Evolutionary conservation across 2,113 vertebrate species (phyloP), one percentile per base, ranked within the genome.

Genomic region (Ctenomys sociabilis): DNA sequence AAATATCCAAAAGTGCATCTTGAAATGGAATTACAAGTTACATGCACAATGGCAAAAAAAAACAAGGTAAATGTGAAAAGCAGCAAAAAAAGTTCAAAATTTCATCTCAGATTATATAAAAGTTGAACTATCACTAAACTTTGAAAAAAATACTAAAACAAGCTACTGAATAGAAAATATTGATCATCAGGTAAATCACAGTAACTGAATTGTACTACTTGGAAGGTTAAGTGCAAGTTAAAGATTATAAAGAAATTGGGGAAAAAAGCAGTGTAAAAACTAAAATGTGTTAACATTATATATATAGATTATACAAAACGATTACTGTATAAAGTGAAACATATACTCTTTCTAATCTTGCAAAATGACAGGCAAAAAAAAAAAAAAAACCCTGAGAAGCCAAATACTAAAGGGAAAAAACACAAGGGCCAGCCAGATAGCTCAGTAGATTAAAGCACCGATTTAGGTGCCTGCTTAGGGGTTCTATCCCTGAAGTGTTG

Each of bases 1-100:
- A 81, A 95, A 85, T 72, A 93, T 93, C 88, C 86, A 82, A 77
- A 81, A 14, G 83, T 68, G 5, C 13, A n/a, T 54, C 30, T 72
- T 93, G 70, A 96, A 94, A 90, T 0, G 72, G 78, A 97, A 96
- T 94, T 94, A 91, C 63, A 96, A 81, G 93, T 85, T 12, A 91
- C 24, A 16, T 93, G 7, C 5, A 40, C 63, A 80, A 35, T 61
- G 52, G 63, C 83, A 94, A 81, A 93, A 81, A 93, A 35, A 75
- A 90, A 68, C 17, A 89, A 72, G n/a, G 68, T 83, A 86, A 93
- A 57, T 89, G 68, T 85, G 86, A 80, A 72, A 94, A 54, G 59
- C 2, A 13, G 45, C 45, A 57, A 85, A 59, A 93, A 80, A 35
- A 30, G 64, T 8, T n/a, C 32, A 95, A 88, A 73, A 85, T 72